Conservation (phyloP, 1,140 invertebrate species). For the Ceratina calcarata region DNA sequence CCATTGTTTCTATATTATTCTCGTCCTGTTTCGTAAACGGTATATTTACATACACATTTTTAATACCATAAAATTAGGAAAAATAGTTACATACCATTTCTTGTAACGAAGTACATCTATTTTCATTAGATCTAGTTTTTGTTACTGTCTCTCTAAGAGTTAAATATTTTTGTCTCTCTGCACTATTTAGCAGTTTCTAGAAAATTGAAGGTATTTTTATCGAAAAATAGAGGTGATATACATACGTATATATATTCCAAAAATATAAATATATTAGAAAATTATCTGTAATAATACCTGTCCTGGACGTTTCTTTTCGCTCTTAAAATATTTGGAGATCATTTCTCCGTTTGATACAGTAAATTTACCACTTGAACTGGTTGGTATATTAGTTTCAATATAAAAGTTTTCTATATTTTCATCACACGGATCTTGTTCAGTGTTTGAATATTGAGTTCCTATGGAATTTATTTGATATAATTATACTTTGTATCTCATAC, state of each 20-base stretch:
- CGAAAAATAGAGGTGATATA: background rate
- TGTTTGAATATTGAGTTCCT: background rate
- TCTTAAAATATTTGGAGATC: constrained; percentile 27
- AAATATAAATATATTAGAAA: background rate
- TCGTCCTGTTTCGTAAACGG: constrained; percentile 8
- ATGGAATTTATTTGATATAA: background rate
- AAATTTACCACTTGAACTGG: background rate
- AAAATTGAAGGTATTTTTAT: background rate
- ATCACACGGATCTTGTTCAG: background rate
- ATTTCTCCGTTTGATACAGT: background rate
- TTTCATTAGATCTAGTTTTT: constrained; percentile 3
- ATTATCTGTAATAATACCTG: background rate
- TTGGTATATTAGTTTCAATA: background rate
- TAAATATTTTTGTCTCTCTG: background rate
- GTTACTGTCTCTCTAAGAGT: constrained; percentile 42
- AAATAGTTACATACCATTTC: background rate
- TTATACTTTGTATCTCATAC: background rate
- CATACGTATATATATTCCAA: background rate
- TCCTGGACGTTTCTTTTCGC: background rate
- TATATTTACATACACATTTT: background rate
- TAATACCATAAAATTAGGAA: background rate
- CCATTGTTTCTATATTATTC: constrained; percentile 12
- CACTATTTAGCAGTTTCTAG: background rate
- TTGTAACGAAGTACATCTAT: background rate
- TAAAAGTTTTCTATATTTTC: constrained; percentile 5